phyloP scores from a whole-genome alignment of 2,113 vertebrate species.

The Myxocyprinus asiaticus region DNA sequence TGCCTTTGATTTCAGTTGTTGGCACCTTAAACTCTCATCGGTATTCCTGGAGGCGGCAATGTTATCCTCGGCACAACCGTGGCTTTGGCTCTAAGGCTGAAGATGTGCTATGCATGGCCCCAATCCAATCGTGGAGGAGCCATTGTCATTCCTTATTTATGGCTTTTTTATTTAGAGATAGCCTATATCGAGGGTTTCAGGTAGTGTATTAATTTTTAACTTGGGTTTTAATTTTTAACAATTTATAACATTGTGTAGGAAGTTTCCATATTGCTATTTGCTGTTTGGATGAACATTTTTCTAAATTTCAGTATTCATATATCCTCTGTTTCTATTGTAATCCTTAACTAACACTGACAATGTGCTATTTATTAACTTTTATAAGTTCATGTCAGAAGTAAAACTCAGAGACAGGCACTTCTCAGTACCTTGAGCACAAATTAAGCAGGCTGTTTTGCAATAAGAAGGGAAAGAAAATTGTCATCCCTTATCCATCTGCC shows the following conservation, averaged over 20 bases:
- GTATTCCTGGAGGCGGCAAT: conserved; percentile 41
- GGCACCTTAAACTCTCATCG: conserved; percentile 25
- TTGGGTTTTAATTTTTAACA: not conserved
- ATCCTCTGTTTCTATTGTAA: not conserved
- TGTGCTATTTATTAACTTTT: not conserved
- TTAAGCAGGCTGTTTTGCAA: conserved; percentile 43
- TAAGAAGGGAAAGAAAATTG: conserved; percentile 31
- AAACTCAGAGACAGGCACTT: not conserved
- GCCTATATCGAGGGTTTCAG: not conserved
- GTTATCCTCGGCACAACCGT: conserved; percentile 39
- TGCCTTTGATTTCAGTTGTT: conserved; percentile 24
- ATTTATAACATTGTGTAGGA: not conserved
- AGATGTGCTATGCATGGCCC: conserved; percentile 24
- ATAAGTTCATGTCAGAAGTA: not conserved
- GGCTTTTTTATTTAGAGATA: conserved; percentile 17
- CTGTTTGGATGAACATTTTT: not conserved
- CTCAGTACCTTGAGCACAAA: conserved; percentile 30
- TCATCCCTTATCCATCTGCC: conserved; percentile 43
- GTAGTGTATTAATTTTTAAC: not conserved
- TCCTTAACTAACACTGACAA: conserved; percentile 4
- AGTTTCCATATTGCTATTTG: not conserved
- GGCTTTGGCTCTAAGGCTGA: conserved; percentile 34
- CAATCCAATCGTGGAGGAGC: conserved; percentile 22
- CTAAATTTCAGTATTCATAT: not conserved
- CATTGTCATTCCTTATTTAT: conserved; percentile 41